phyloP scores from a whole-genome alignment of 2,113 vertebrate genomes.

The Hemichromis elongatus region DNA sequence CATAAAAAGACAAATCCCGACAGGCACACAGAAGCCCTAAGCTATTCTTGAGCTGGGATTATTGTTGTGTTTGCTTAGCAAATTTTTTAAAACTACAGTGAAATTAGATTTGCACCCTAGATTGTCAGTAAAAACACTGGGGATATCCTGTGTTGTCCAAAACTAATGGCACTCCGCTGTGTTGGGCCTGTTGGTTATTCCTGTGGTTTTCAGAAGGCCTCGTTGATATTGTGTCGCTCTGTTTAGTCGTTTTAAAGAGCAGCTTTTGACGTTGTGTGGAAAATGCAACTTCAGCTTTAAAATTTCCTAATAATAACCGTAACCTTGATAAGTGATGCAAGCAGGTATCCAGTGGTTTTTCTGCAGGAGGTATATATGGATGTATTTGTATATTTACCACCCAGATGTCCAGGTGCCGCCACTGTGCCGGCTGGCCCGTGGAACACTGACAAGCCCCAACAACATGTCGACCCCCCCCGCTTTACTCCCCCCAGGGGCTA shows the following conservation, averaged over 20 bases:
- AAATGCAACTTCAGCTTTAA: background rate
- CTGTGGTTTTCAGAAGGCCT: constrained; percentile 57
- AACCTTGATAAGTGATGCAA: constrained; percentile 44
- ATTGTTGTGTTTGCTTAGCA: constrained; percentile 83
- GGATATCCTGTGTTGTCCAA: constrained; percentile 56
- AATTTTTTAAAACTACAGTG: constrained; percentile 86
- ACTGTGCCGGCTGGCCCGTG: constrained; percentile 34
- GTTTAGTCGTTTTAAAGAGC: background rate
- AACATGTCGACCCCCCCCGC: constrained; percentile 51
- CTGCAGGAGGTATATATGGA: constrained; percentile 4
- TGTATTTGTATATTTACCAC: constrained; percentile 49
- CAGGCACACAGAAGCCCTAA: constrained; percentile 42
- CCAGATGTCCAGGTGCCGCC: constrained; percentile 66
- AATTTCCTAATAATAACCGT: background rate
- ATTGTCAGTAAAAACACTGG: constrained; percentile 71
- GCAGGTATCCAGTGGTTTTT: constrained; percentile 3
- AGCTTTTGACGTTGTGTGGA: background rate
- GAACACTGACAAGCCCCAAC: constrained; percentile 64
- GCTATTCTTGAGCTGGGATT: constrained; percentile 49
- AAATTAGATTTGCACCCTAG: constrained; percentile 86
- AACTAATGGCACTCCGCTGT: constrained; percentile 66
- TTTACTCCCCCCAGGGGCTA: constrained; percentile 54
- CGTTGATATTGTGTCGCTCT: background rate
- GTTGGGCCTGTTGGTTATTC: constrained; percentile 75
- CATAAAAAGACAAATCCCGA: constrained; percentile 81